These are phyloP conservation scores for Hiodon tergisus DNA, from an alignment of 2,113 vertebrate species.

Conservation along the genomic window DNA sequence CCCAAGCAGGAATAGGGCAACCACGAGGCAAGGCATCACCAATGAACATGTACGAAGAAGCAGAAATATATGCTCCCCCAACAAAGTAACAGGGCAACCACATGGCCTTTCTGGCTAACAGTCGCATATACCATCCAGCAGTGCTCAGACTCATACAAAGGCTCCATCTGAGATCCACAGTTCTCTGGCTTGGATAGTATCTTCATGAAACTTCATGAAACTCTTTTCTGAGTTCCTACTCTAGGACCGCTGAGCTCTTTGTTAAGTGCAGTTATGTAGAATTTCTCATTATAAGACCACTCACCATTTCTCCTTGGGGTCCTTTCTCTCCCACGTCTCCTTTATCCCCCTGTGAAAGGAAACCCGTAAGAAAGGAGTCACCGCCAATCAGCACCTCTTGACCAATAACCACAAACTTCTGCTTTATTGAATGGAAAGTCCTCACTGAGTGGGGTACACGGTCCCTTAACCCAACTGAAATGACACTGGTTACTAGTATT, in stretches of 20 bases:
- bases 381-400: background rate
- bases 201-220: background rate
- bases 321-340: conserved; percentile 60
- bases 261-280: background rate
- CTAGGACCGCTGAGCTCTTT: background rate
- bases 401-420: background rate
- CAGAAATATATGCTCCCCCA: background rate
- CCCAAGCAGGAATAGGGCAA: no score
- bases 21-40: background rate
- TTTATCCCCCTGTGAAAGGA: conserved; percentile 57
- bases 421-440: background rate
- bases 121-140: background rate
- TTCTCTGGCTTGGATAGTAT: no score
- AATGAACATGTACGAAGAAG: background rate
- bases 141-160: no score
- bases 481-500: no score
- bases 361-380: background rate
- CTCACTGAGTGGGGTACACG: background rate
- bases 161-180: no score
- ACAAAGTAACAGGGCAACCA: background rate
- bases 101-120: background rate
- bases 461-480: background rate
- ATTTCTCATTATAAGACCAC: background rate
- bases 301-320: conserved; percentile 54
- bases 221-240: background rate